phyloP scores from a whole-genome alignment of 2,888 invertebrate genomes.

The Mycogona germanica region DNA sequence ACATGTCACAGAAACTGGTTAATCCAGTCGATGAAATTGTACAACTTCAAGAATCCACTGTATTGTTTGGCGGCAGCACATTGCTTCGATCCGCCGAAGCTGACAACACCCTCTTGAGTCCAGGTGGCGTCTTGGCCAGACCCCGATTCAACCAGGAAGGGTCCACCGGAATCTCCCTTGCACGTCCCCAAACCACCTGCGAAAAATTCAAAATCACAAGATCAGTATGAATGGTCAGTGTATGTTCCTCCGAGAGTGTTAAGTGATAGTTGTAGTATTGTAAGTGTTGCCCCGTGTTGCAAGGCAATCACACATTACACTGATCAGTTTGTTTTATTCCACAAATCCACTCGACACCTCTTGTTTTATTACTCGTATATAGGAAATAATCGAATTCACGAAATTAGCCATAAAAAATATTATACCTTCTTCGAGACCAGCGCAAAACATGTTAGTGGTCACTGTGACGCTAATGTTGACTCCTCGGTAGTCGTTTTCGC shows the following conservation, averaged over 20 bases:
- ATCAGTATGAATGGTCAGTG: background rate
- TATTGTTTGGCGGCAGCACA: constrained; percentile 15
- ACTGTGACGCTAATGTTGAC: constrained; percentile 5
- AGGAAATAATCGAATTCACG: no score
- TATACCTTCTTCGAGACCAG: constrained; percentile 11
- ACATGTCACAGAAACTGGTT: background rate
- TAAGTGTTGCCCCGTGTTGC: no score
- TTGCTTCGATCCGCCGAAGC: constrained; percentile 3
- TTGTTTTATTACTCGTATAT: no score
- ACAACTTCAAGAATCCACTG: constrained; percentile 9
- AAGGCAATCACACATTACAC: no score
- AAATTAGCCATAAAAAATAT: background rate
- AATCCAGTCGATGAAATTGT: constrained; percentile 13
- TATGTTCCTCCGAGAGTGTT: background rate
- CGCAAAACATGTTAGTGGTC: constrained; percentile 17
- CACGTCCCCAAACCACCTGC: constrained; percentile 15
- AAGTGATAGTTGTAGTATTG: background rate
- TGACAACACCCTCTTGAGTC: constrained; percentile 4
- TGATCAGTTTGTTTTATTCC: no score
- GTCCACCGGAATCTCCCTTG: constrained; percentile 16
- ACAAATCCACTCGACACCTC: no score
- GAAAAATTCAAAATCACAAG: background rate
- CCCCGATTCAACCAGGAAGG: constrained; percentile 10
- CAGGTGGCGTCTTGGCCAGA: background rate
- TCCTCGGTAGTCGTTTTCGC: constrained; percentile 22